Evolutionary conservation across 2,797 vertebrate species (phyloP), one percentile per base, ranked within the genome.

Genomic region (Harpagifer antarcticus): DNA sequence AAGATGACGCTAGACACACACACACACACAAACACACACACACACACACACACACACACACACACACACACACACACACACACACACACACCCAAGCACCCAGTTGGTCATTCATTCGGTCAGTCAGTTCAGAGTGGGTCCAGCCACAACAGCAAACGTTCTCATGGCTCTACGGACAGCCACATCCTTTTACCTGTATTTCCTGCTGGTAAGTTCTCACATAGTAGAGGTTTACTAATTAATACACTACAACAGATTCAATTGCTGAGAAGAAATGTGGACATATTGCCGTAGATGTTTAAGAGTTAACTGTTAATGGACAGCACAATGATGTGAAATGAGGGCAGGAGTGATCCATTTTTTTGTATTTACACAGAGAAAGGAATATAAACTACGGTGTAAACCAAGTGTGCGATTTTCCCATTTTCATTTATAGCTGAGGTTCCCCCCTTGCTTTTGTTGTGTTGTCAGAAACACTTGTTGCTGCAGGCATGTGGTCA

Each of bases 401-500:
- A 20, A 66, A 56, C 12, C 12, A n/a, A 16, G 20, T 31, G 42
- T 42, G 6, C 53, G 1, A 11, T 67, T 58, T 61, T 64, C 31
- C 72, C 17, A 59, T 42, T 77, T 81, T 64, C n/a, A 17, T 60
- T 44, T 65, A 54, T 75, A 69, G 10, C 54, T 31, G 50, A 62
- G 52, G 50, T 68, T 63, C 27, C 27, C 58, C 33, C 7, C 53
- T 71, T 74, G 83, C 81, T 91, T 91, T 94, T 93, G 89, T 92
- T 88, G 53, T 73, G 74, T 76, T 92, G 92, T 93, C 89, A 93
- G 82, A 90, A 93, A 94, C 91, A 94, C 79, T 88, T 90, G 91
- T 79, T 83, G 81, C 75, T 66, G 75, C 44, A 19, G 73, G 31
- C 81, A 70, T 78, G 72, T 78, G 57, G 54, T 59, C 75, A 13